Base-by-base conservation (phyloP, 1,140 invertebrate species). In the Melitaea cinxia region DNA sequence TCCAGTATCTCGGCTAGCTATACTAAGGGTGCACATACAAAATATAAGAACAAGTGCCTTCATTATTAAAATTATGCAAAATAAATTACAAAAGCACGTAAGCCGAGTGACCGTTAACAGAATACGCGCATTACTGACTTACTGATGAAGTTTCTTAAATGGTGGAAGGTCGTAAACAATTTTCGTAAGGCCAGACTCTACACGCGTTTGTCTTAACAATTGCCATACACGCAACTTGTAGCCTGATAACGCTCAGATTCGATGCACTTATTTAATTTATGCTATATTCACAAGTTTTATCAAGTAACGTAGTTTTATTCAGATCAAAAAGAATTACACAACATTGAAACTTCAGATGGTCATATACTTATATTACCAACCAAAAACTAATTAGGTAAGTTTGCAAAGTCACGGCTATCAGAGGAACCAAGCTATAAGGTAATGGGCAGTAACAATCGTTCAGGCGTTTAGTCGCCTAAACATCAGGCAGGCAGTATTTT, bases 71-170 rank as follows among this genome's bases (percentile, higher is more conserved):
- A 45, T 23, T 21, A 53, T 33, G 26, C 15, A 56, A 56, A 5
- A 26, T 4, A 39, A 53, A 23, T 49, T 56, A 28, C 61, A 55
- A 57, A 45, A 60, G 14, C 14, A 47, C 10, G 9, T 47, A 47
- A 47, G 12, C 17, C 54, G 49, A 42, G 50, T 64, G 15, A 77
- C 53, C 26, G 75, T 71, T 23, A 28, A 57, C 23, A 4, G 24
- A 52, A 68, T 60, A 64, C 19, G 59, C 45, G 39, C 58, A 60
- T 33, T 35, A 68, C 62, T 71, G 68, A 59, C 57, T 52, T 49
- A 33, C 56, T 67, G 67, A 62, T 68, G 60, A 56, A 71, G 72
- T 74, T 68, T 70, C 72, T 68, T 68, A 61, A 67, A 50, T 9
- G 35, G 42, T n/a, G 64, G 72, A 66, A 64, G 66, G 66, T 68